Conservation (phyloP, 2,888 invertebrate genomes). For the Eristalis arbustorum region DNA sequence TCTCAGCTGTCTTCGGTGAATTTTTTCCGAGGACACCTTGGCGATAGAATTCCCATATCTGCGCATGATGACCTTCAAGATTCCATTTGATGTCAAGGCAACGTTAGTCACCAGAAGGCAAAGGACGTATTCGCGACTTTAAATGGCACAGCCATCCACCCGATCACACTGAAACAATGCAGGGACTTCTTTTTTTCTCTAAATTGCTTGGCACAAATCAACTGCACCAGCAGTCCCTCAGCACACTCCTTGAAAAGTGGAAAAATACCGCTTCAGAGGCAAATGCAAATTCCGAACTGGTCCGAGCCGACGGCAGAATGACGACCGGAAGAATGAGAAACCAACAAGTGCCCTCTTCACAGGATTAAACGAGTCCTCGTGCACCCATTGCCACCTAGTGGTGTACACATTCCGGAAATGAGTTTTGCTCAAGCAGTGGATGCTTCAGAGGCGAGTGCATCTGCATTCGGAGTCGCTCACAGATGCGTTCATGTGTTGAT, state of each 20-base stretch:
- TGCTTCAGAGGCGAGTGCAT: not conserved
- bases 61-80: no score
- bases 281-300: not conserved
- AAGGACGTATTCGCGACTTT: not conserved
- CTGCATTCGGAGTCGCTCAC: not conserved
- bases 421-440: not conserved
- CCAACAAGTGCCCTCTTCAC: not conserved
- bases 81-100: no score
- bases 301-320: not conserved
- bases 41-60: no score
- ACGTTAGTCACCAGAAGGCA: no score
- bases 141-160: not conserved
- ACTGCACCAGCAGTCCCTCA: not conserved
- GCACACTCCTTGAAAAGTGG: not conserved
- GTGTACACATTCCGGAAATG: not conserved
- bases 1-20: no score
- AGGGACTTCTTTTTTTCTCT: not conserved
- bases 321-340: not conserved
- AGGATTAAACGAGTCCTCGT: not conserved
- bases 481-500: not conserved
- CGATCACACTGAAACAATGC: not conserved
- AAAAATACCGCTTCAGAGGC: not conserved
- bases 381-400: not conserved
- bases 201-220: not conserved
- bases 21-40: no score